phyloP scores from a whole-genome alignment of 2,113 vertebrate species.

The Fregata magnificens region DNA sequence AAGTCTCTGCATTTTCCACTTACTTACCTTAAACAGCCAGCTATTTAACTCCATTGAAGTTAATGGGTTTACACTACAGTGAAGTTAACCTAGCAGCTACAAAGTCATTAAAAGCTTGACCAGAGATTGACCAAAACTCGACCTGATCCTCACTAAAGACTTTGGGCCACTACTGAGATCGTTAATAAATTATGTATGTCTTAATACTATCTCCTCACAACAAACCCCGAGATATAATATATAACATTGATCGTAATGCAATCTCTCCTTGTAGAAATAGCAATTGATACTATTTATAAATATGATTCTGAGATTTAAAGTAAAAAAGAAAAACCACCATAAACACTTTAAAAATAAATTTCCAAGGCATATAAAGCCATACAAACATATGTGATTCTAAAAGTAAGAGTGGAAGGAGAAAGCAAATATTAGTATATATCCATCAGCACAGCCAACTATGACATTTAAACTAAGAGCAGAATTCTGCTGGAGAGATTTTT shows the following conservation, averaged over 20 bases:
- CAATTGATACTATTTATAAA: not conserved
- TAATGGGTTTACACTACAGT: not conserved
- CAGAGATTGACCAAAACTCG: not conserved
- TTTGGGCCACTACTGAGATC: not conserved
- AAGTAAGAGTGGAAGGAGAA: not conserved
- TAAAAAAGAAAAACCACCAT: not conserved
- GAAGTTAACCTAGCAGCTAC: not conserved
- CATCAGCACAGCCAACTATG: not conserved
- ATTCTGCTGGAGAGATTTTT: not conserved
- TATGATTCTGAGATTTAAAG: not conserved
- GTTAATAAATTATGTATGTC: not conserved
- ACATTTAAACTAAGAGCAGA: not conserved
- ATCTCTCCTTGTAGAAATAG: not conserved
- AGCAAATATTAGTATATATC: not conserved
- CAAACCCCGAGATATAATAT: not conserved
- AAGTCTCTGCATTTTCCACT: not conserved
- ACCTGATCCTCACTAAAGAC: not conserved
- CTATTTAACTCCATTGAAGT: not conserved
- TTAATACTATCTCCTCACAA: not conserved
- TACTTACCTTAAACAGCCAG: not conserved
- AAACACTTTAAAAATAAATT: not conserved
- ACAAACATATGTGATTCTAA: not conserved
- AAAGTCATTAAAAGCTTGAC: not conserved
- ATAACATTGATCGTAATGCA: not conserved
- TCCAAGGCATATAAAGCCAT: not conserved